Conservation (phyloP, 2,113 vertebrate genomes). For the Arenaria interpres region DNA sequence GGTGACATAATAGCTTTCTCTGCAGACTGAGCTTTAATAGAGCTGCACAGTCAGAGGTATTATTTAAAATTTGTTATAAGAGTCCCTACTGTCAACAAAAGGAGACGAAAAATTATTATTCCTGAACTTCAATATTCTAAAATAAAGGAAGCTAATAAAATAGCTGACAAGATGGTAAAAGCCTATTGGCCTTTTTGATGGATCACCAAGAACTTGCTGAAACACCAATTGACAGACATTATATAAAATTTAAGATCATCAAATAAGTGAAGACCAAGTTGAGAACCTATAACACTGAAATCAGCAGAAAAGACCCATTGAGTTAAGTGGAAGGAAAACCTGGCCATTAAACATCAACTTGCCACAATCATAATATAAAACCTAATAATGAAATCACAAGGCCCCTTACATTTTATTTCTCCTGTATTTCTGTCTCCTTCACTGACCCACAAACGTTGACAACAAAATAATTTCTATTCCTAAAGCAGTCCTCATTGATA, state of each 20-base stretch:
- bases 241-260: constrained; percentile 26
- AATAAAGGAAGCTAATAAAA: constrained; percentile 45
- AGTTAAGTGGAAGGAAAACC: background rate
- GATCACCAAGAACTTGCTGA: constrained; percentile 30
- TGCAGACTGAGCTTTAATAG: background rate
- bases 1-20: constrained; percentile 10
- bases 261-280: background rate
- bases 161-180: background rate
- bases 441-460: background rate
- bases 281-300: background rate
- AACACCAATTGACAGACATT: background rate
- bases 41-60: background rate
- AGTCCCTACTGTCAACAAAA: constrained; percentile 1
- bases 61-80: constrained; percentile 18
- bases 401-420: background rate
- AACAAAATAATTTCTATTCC: background rate
- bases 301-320: background rate
- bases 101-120: background rate
- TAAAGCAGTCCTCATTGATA: background rate
- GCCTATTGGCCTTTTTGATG: constrained; percentile 8
- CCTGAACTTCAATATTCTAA: background rate
- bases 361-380: background rate
- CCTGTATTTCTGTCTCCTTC: background rate
- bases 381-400: background rate
- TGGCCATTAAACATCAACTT: background rate